Percentiles rank a stretch among this genome's conserved stretches.
These are phyloP conservation scores for Seira ritae DNA, from an alignment of 2,888 invertebrate species.

Conservation along the genomic window DNA sequence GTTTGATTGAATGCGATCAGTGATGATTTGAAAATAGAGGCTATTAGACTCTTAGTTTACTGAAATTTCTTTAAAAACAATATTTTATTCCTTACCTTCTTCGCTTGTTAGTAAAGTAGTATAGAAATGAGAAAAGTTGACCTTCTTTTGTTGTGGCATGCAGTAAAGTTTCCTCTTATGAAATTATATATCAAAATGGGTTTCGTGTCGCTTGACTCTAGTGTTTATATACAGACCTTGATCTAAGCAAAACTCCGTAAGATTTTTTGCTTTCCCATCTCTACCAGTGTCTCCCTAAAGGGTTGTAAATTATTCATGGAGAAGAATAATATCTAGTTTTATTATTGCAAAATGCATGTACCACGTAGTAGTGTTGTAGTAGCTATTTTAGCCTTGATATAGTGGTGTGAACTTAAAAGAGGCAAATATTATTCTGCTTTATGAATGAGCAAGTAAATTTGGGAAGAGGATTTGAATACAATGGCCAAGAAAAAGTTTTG, in stretches of 20 bases:
- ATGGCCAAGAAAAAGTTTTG: not conserved
- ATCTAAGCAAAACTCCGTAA: not conserved
- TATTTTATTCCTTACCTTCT: not conserved
- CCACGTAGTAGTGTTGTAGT: no score
- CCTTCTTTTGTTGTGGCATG: not conserved
- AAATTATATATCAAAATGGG: no score
- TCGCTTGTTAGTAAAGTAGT: not conserved
- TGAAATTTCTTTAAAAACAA: no score
- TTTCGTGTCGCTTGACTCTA: no score
- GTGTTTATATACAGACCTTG: not conserved
- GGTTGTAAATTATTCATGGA: constrained; percentile 48
- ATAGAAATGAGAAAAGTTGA: no score
- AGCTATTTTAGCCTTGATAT: not conserved
- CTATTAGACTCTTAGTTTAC: no score
- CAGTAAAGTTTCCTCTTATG: no score
- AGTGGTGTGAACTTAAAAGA: not conserved
- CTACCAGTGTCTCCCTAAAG: constrained; percentile 28
- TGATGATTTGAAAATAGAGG: no score
- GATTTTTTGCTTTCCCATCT: not conserved
- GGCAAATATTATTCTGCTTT: not conserved
- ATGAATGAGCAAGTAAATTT: not conserved
- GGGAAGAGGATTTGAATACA: not conserved
- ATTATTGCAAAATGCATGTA: not conserved
- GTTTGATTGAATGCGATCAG: not conserved
- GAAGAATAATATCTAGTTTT: no score